Evolutionary conservation across 2,888 invertebrate species (phyloP).

Genomic region (Pseudoips prasinana): DNA sequence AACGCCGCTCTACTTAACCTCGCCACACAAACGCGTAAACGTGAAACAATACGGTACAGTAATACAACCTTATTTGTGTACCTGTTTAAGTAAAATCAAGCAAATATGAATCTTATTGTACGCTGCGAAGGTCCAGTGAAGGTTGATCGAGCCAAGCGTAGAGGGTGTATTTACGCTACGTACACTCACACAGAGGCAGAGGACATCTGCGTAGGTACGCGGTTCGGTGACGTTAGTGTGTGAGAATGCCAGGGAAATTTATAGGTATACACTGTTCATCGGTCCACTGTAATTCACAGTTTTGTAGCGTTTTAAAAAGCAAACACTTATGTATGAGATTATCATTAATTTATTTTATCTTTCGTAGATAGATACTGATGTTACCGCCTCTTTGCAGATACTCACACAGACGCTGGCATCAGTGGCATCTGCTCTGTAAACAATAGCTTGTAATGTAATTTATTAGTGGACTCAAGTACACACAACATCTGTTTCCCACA

Average conservation of each 20-base stretch:
- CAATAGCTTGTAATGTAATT: constrained; percentile 9
- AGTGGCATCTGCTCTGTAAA: constrained; percentile 17
- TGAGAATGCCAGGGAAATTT: constrained; percentile 77
- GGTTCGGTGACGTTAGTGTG: constrained; percentile 53
- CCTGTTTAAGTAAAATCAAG: constrained; percentile 28
- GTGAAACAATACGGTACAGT: constrained; percentile 81
- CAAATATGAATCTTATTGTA: constrained; percentile 37
- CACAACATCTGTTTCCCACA: too few species aligned
- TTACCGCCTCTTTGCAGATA: constrained; percentile 29
- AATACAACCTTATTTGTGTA: constrained; percentile 63
- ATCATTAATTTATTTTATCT: constrained; percentile 59
- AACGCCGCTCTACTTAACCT: constrained; percentile 82
- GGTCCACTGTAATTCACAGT: constrained; percentile 70
- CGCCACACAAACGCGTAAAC: constrained; percentile 79
- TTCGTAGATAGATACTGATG: constrained; percentile 35
- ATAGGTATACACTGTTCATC: constrained; percentile 71
- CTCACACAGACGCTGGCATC: constrained; percentile 9
- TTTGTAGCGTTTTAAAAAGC: constrained; percentile 71
- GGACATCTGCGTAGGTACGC: constrained; percentile 54
- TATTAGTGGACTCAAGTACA: background rate
- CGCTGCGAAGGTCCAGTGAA: constrained; percentile 34
- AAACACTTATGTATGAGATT: constrained; percentile 61
- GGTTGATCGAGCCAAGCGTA: constrained; percentile 34
- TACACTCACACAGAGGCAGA: constrained; percentile 54
- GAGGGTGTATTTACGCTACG: constrained; percentile 51